Percentiles rank a stretch among this genome's conserved stretches.
These are phyloP conservation scores for Lasioglossum villosulum DNA, from an alignment of 2,888 invertebrate species.

Conservation along the genomic window DNA sequence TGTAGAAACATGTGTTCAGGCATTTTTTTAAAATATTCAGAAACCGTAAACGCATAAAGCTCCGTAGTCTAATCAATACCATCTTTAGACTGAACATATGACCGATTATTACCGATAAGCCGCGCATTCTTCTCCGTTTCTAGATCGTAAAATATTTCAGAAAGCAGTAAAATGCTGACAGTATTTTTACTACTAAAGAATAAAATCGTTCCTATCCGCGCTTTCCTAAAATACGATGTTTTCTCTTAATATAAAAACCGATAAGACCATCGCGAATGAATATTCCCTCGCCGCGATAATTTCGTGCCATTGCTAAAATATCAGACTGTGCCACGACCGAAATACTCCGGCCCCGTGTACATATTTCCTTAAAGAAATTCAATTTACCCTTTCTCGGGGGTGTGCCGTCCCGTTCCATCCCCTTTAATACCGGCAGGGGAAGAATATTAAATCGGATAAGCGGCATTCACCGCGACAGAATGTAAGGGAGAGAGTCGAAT, in stretches of 20 bases:
- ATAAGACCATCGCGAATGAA: not conserved
- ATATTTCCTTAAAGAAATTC: constrained; percentile 46
- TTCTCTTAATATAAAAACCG: not conserved
- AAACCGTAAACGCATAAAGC: too few species aligned
- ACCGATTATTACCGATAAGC: not conserved
- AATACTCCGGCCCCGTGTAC: not conserved
- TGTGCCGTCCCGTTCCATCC: not conserved
- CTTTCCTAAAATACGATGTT: not conserved
- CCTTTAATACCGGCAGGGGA: not conserved
- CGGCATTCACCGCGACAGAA: not conserved
- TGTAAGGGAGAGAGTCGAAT: not conserved
- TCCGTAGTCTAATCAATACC: not conserved
- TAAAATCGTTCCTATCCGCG: not conserved
- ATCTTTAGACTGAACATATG: not conserved
- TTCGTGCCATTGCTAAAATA: not conserved
- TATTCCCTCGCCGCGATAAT: not conserved
- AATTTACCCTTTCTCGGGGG: constrained; percentile 22
- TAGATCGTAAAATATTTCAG: not conserved
- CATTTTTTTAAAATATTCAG: too few species aligned
- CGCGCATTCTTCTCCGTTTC: not conserved
- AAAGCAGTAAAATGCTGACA: not conserved
- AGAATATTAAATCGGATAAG: constrained; percentile 50
- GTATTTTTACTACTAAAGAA: not conserved
- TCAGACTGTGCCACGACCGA: not conserved
- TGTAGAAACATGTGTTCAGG: too few species aligned